Conservation (phyloP, 2,113 vertebrate species). For the Plecturocebus donacophilus region DNA sequence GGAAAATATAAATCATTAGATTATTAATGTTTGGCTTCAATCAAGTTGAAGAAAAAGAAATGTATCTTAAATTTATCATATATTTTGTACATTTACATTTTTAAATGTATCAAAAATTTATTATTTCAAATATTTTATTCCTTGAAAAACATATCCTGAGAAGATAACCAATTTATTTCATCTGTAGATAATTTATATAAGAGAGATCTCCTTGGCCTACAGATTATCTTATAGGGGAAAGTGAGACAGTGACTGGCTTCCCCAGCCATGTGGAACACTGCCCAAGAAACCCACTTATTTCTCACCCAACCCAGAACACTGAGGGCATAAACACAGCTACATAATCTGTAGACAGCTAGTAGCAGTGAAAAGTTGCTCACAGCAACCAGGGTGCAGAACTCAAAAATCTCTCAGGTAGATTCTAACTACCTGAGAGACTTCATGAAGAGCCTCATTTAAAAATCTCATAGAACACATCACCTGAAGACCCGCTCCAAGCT, state of each 20-base stretch:
- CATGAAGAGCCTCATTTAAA: not conserved
- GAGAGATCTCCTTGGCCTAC: not conserved
- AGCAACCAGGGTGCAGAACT: not conserved
- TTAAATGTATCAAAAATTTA: not conserved
- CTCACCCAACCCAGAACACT: not conserved
- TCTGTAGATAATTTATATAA: not conserved
- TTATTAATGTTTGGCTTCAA: conserved; percentile 12
- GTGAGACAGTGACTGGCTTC: not conserved
- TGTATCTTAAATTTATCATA: not conserved
- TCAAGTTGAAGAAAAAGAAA: not conserved
- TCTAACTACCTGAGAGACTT: not conserved
- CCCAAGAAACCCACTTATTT: not conserved
- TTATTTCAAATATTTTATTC: not conserved
- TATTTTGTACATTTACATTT: not conserved
- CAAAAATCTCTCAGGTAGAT: not conserved
- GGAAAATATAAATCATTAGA: not conserved
- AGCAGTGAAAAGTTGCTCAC: not conserved
- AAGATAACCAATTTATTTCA: not conserved
- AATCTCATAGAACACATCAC: not conserved
- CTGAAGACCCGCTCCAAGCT: not conserved
- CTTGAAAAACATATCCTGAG: not conserved
- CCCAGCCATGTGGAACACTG: not conserved
- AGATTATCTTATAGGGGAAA: not conserved
- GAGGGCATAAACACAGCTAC: not conserved
- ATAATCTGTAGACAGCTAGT: not conserved